A percentile compares a stretch with the other conserved stretches of the same genome.
These are phyloP conservation scores for Oceanodroma leucorhoa DNA, from an alignment of 2,797 vertebrate genomes.

Conservation along the genomic window DNA sequence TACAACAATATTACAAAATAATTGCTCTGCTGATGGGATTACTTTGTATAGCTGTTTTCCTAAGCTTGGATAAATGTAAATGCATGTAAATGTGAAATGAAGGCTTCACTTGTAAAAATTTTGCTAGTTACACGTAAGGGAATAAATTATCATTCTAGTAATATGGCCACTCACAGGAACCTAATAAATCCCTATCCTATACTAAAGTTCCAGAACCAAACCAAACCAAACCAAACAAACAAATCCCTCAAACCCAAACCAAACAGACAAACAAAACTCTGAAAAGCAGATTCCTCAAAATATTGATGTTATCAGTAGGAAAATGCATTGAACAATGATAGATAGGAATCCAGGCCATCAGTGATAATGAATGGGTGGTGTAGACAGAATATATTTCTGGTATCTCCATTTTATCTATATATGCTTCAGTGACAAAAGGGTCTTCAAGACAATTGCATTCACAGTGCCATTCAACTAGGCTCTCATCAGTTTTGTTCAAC, in stretches of 20 bases:
- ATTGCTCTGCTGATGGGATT: not conserved
- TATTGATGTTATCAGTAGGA: not conserved
- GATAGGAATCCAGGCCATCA: not conserved
- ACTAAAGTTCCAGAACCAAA: not conserved
- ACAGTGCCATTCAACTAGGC: fast-evolving
- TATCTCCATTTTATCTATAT: not conserved
- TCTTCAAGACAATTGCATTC: not conserved
- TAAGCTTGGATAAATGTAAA: not conserved
- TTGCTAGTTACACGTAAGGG: fast-evolving
- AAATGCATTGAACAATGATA: not conserved
- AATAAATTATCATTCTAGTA: not conserved
- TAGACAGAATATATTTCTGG: not conserved
- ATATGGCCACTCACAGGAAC: not conserved
- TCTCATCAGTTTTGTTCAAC: not conserved
- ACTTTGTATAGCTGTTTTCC: not conserved
- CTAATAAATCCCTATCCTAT: not conserved
- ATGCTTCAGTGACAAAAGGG: not conserved
- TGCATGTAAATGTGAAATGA: not conserved
- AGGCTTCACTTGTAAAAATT: not conserved
- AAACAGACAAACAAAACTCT: not conserved
- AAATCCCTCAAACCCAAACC: fast-evolving
- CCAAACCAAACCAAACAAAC: not conserved
- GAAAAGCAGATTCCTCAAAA: not conserved
- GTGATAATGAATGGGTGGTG: not conserved
- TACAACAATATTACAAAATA: not conserved